Conservation (phyloP, 2,113 vertebrate genomes). For the Clarias macrocephalus region DNA sequence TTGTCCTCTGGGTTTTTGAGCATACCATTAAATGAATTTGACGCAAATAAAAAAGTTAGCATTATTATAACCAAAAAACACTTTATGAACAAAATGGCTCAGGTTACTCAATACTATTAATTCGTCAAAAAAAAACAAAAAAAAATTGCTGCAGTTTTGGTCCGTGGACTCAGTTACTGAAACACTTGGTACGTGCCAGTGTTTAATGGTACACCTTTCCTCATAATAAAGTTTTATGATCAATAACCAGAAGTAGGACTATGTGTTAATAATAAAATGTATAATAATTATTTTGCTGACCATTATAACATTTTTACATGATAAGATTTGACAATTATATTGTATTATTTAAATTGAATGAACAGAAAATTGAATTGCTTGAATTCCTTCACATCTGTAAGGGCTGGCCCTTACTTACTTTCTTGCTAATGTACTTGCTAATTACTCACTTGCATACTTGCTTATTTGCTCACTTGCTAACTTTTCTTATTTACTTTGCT, state of each 20-base stretch:
- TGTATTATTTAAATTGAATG: background rate
- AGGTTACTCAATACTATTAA: background rate
- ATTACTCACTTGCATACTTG: background rate
- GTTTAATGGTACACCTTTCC: background rate
- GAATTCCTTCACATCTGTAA: background rate
- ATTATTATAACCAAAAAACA: background rate
- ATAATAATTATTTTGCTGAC: background rate
- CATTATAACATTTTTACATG: too few species aligned
- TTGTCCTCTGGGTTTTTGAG: background rate
- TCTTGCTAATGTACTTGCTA: background rate
- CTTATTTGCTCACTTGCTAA: background rate
- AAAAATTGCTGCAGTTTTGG: background rate
- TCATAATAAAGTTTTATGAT: background rate
- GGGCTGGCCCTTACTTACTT: background rate
- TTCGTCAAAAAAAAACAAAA: background rate
- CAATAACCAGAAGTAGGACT: background rate
- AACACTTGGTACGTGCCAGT: background rate
- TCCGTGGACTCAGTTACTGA: background rate
- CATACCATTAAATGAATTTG: constrained; percentile 18
- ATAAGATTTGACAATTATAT: background rate
- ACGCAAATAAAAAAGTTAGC: background rate
- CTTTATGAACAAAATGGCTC: background rate
- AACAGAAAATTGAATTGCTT: background rate
- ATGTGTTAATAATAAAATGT: background rate
- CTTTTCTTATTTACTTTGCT: background rate